These are phyloP conservation scores for Geotrypetes seraphini DNA, from an alignment of 2,797 vertebrate species.

Conservation along the genomic window DNA sequence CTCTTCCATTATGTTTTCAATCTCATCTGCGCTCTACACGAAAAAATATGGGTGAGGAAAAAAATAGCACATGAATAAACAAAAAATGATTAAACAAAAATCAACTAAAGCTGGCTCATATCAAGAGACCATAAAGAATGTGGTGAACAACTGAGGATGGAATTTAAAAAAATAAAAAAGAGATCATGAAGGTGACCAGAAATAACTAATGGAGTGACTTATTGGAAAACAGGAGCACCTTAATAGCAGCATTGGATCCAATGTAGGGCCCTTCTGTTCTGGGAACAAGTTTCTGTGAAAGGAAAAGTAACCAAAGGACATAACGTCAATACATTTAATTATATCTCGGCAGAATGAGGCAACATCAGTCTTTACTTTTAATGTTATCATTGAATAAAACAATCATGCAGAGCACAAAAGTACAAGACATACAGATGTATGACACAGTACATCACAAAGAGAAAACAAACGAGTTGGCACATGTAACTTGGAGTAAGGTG, in stretches of 20 bases:
- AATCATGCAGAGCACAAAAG: too few relatives aligned
- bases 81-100: slow-evolving; percentile 61
- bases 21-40: slow-evolving; percentile 76
- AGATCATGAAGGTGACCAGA: slow-evolving; percentile 36
- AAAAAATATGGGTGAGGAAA: slow-evolving; percentile 54
- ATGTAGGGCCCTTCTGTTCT: slow-evolving; percentile 55
- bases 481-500: too few relatives aligned
- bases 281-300: slow-evolving; percentile 60
- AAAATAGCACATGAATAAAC: slow-evolving; percentile 57
- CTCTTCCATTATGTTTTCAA: slow-evolving; percentile 67
- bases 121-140: slow-evolving; percentile 47
- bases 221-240: slow-evolving; percentile 59
- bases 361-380: too few relatives aligned
- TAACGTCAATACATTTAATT: slow-evolving; percentile 52
- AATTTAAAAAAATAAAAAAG: slow-evolving; percentile 40
- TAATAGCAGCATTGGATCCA: slow-evolving; percentile 61
- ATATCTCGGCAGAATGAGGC: too few relatives aligned
- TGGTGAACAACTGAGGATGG: slow-evolving; percentile 54
- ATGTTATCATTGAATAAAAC: too few relatives aligned
- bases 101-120: slow-evolving; percentile 43
- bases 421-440: not conserved
- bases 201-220: slow-evolving; percentile 36
- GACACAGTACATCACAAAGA: too few relatives aligned
- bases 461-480: too few relatives aligned
- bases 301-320: slow-evolving; percentile 65